Percentiles rank a stretch among this genome's conserved stretches.
Conservation (phyloP, 2,113 vertebrate species). For the Miniopterus natalensis region DNA sequence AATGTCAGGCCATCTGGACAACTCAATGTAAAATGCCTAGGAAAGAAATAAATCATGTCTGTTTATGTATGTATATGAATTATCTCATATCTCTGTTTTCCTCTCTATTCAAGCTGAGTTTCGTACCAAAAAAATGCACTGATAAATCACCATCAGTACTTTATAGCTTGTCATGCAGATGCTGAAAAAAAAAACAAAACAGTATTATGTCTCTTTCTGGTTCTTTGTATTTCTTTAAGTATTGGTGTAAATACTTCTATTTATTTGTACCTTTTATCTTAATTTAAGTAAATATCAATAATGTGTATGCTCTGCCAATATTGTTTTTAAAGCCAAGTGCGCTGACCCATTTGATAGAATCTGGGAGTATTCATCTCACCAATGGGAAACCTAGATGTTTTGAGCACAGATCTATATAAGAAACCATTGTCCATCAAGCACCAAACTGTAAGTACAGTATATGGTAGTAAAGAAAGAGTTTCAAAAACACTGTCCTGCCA, state of each 20-base stretch:
- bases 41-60: neutral
- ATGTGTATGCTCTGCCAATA: neutral
- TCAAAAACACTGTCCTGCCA: neutral
- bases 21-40: neutral
- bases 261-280: neutral
- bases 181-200: neutral
- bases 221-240: neutral
- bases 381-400: neutral
- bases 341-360: neutral
- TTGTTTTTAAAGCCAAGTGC: constrained; percentile 4
- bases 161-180: neutral
- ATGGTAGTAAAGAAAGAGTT: neutral
- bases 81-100: neutral
- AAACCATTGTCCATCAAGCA: neutral
- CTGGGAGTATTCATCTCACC: neutral
- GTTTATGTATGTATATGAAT: neutral
- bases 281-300: neutral
- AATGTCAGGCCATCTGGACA: neutral
- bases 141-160: neutral
- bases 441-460: neutral
- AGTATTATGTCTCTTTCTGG: neutral
- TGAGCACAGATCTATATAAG: neutral
- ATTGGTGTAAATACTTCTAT: neutral
- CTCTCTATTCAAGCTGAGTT: neutral
- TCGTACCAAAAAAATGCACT: neutral